Percentiles rank a stretch among this genome's conserved stretches.
These are phyloP conservation scores for Pachyramphus minor DNA, from an alignment of 2,113 vertebrate genomes.

Conservation along the genomic window DNA sequence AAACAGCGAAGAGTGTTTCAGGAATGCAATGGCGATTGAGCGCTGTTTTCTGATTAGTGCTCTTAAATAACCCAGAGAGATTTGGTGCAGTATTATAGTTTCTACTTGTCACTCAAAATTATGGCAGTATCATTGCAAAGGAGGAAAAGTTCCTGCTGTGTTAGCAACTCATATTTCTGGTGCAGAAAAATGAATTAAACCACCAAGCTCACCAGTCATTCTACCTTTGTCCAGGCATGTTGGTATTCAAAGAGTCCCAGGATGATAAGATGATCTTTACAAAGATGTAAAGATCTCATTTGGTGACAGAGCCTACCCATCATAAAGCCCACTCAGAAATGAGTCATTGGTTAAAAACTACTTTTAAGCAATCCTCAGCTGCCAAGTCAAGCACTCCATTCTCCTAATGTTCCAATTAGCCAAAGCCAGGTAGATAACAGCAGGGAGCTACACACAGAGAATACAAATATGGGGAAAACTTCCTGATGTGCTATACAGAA, in stretches of 20 bases:
- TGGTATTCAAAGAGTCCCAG: background rate
- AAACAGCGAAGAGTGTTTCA: background rate
- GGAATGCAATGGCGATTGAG: background rate
- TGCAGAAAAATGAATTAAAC: background rate
- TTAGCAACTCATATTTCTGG: background rate
- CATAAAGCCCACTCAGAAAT: background rate
- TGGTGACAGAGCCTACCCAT: background rate
- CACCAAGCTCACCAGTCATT: background rate
- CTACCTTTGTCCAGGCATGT: background rate
- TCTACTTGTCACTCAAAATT: background rate
- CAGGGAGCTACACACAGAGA: background rate
- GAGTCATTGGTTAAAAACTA: slow-evolving; percentile 11
- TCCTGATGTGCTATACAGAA: background rate
- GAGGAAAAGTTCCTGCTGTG: background rate
- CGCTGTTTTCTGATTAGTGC: background rate
- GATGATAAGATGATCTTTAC: background rate
- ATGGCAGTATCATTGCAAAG: background rate
- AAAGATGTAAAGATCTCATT: background rate
- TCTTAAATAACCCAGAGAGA: background rate
- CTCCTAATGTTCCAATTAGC: slow-evolving; percentile 6
- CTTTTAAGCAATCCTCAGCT: background rate
- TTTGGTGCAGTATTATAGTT: background rate
- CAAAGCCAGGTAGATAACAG: background rate
- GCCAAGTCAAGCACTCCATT: background rate
- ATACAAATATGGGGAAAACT: background rate